Conservation (phyloP, 2,113 vertebrate genomes). For the Cacatua alba region DNA sequence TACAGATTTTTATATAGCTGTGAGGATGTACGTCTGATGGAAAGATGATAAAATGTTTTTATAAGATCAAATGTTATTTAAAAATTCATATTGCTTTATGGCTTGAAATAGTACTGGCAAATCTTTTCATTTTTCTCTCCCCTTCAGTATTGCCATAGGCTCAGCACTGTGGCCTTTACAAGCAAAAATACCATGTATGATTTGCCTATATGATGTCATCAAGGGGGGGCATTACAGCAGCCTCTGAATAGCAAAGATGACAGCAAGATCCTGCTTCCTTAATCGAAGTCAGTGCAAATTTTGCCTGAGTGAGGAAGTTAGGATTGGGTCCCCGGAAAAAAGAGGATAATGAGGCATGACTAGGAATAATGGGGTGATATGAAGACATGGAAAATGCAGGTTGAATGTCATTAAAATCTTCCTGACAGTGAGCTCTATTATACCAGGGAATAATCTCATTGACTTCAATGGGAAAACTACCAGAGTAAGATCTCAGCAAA, state of each 20-base stretch:
- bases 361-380: conserved; percentile 18
- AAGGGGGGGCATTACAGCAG: neutral
- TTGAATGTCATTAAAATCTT: conserved; percentile 69
- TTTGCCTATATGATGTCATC: neutral
- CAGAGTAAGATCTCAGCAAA: neutral
- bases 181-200: neutral
- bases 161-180: neutral
- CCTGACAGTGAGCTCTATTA: conserved; percentile 40
- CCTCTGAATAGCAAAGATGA: neutral
- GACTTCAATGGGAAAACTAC: neutral
- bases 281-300: neutral
- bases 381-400: neutral
- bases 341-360: conserved; percentile 9
- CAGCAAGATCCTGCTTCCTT: neutral
- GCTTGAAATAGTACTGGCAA: conserved; percentile 57
- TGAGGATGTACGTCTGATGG: neutral
- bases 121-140: conserved; percentile 62
- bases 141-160: conserved; percentile 46
- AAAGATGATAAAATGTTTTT: conserved; percentile 24
- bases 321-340: neutral
- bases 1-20: neutral
- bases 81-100: conserved; percentile 54
- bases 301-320: neutral
- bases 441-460: conserved; percentile 9
- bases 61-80: conserved; percentile 40